These are phyloP conservation scores for Drosophila truncata DNA, from an alignment of 1,140 invertebrate genomes.

Conservation along the genomic window DNA sequence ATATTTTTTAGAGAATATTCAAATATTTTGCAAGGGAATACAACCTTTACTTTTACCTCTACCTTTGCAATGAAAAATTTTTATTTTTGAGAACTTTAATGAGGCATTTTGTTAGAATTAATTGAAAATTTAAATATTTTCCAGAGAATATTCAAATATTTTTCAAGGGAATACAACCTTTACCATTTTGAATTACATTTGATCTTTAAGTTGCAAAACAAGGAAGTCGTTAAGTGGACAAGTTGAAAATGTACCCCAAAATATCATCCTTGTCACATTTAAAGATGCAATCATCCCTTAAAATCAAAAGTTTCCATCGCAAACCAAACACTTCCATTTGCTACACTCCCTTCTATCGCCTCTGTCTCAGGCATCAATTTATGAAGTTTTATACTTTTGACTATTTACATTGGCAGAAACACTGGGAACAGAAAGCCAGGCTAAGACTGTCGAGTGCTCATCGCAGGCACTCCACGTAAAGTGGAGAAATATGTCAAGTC, in stretches of 20 bases:
- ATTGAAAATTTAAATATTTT: background rate
- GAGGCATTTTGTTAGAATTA: background rate
- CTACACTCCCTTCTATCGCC: background rate
- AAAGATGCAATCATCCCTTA: constrained; percentile 29
- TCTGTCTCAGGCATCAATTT: constrained; percentile 19
- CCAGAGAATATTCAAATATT: no score
- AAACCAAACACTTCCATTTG: constrained; percentile 23
- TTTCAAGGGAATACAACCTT: background rate
- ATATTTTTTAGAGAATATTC: background rate
- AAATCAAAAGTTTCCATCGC: constrained; percentile 40
- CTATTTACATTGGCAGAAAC: constrained; percentile 50
- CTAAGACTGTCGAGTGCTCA: constrained; percentile 32
- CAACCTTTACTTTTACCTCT: no score
- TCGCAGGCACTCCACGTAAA: constrained; percentile 37
- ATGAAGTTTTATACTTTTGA: constrained; percentile 54
- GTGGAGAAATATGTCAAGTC: constrained; percentile 51
- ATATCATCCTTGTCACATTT: background rate
- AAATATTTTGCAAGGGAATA: no score
- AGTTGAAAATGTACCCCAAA: background rate
- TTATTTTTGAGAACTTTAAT: background rate
- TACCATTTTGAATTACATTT: background rate
- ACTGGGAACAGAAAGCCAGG: constrained; percentile 39
- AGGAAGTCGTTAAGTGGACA: background rate
- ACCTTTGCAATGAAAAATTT: no score
- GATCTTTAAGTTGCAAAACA: background rate